These are phyloP conservation scores for human (Homo sapiens) DNA, from an alignment of 2,113 vertebrate genomes.

Conservation along the genomic window DNA sequence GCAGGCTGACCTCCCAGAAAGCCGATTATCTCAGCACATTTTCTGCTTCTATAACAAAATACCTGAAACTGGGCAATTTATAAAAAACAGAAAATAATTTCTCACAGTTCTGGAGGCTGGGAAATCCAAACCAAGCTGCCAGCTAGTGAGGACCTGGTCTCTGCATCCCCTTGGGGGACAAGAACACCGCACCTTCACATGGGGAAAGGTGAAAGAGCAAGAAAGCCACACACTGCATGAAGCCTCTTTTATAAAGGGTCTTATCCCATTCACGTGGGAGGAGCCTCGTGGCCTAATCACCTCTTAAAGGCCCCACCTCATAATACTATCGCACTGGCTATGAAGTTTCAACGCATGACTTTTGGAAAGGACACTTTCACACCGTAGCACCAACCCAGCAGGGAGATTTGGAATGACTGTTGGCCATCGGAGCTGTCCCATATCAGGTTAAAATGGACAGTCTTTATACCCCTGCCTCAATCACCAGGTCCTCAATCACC, in stretches of 20 bases:
- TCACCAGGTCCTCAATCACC: neutral
- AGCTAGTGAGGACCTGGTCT: neutral
- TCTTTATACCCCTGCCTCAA: neutral
- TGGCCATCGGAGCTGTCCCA: neutral
- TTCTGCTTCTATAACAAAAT: too few species aligned
- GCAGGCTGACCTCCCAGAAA: too few species aligned
- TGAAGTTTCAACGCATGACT: neutral
- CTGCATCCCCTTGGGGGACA: neutral
- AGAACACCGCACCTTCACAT: fast-evolving
- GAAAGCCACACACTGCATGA: neutral
- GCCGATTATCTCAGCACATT: too few species aligned
- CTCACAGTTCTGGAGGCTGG: neutral
- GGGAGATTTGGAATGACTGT: neutral
- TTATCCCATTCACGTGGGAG: neutral
- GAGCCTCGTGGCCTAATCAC: neutral
- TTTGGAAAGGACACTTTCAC: neutral
- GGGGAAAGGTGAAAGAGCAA: neutral
- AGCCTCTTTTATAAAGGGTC: neutral
- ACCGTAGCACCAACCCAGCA: neutral
- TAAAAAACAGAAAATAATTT: neutral
- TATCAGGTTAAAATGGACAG: neutral
- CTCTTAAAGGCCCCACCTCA: neutral
- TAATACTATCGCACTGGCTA: neutral
- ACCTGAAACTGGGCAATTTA: neutral
- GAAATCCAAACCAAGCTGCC: neutral